Conservation (phyloP, 2,888 invertebrate genomes). For the Quadroppia sp. region DNA sequence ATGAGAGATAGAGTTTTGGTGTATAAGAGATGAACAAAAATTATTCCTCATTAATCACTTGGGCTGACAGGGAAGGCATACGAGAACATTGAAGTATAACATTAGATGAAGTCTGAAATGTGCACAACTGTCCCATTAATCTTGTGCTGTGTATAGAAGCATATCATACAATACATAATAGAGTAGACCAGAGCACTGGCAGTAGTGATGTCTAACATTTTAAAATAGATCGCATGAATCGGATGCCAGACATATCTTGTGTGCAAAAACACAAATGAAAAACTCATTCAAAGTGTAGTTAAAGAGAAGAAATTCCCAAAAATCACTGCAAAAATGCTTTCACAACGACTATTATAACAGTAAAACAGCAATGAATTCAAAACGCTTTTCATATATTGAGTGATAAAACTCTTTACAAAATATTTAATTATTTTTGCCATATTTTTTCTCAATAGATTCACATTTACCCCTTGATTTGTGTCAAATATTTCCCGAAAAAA, state of each 20-base stretch:
- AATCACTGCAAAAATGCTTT: slow-evolving; percentile 7
- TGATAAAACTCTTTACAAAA: slow-evolving; percentile 16
- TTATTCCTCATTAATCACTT: slow-evolving; percentile 34
- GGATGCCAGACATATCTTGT: slow-evolving; percentile 20
- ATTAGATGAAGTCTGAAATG: slow-evolving; percentile 36
- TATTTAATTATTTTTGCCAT: slow-evolving; percentile 2
- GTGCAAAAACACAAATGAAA: slow-evolving; percentile 34
- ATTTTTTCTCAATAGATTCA: not conserved
- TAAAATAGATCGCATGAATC: slow-evolving; percentile 35
- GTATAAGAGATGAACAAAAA: slow-evolving; percentile 10
- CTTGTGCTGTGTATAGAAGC: slow-evolving; percentile 35
- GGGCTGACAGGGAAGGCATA: slow-evolving; percentile 32
- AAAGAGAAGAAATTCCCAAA: slow-evolving; percentile 7
- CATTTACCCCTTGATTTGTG: not conserved
- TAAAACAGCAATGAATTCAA: not conserved
- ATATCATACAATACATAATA: slow-evolving; percentile 36
- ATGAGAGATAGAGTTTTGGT: not conserved
- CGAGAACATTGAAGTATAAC: slow-evolving; percentile 35
- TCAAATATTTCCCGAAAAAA: too few species aligned
- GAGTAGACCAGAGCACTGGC: not conserved
- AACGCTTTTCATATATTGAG: not conserved
- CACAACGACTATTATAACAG: not conserved
- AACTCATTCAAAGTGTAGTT: not conserved
- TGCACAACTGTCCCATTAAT: slow-evolving; percentile 34
- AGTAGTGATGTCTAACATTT: slow-evolving; percentile 15